Evolutionary conservation across 2,113 vertebrate species (phyloP).

Genomic region (Vulpes lagopus): DNA sequence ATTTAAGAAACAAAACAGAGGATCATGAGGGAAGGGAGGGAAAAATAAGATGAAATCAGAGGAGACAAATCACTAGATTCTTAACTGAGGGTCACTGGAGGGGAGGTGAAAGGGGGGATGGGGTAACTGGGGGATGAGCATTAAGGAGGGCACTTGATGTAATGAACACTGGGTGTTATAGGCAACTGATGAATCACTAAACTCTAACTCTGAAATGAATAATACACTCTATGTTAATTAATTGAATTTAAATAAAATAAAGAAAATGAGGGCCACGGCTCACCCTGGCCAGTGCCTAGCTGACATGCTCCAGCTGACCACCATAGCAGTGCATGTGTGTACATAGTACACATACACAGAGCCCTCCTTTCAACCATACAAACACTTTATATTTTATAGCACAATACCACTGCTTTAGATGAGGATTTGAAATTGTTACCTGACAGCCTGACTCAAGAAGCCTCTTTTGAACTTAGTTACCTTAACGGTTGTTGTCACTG

Average conservation of each 20-base stretch:
- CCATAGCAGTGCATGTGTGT: accelerated
- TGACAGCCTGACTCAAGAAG: background rate
- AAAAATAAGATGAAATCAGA: too few species aligned
- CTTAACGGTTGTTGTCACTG: background rate
- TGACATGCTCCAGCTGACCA: accelerated
- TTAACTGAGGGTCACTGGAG: too few species aligned
- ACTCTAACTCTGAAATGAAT: too few species aligned
- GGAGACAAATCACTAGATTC: too few species aligned
- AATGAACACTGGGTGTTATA: too few species aligned
- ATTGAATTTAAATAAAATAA: background rate
- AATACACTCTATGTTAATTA: background rate
- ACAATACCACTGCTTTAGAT: background rate
- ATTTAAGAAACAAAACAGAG: too few species aligned
- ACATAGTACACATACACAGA: background rate
- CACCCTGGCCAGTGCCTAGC: too few species aligned
- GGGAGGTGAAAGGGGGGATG: too few species aligned
- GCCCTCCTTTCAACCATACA: background rate
- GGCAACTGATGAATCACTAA: too few species aligned
- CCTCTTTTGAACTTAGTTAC: background rate
- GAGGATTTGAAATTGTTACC: background rate
- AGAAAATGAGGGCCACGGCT: background rate
- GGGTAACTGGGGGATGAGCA: too few species aligned
- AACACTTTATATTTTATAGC: background rate
- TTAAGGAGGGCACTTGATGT: too few species aligned
- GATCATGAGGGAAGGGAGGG: too few species aligned